Evolutionary conservation across 2,113 vertebrate genomes (phyloP).

Genomic region (Phalacrocorax pelagicus): DNA sequence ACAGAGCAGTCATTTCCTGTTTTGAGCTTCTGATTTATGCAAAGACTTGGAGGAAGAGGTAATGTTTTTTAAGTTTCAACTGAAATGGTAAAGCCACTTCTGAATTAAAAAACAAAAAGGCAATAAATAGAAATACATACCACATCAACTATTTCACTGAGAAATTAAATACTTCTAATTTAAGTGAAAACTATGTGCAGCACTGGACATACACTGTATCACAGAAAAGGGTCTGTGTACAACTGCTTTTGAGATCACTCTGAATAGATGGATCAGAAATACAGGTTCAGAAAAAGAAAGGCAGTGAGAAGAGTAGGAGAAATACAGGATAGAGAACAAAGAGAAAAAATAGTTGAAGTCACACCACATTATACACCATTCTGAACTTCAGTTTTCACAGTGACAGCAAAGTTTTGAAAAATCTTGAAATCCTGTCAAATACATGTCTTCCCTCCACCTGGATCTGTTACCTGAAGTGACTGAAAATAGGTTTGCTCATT

Average conservation of each 20-base stretch:
- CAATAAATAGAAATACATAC: no score
- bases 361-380: background rate
- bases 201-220: background rate
- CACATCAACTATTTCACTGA: no score
- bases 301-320: background rate
- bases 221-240: background rate
- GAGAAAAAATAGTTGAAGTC: background rate
- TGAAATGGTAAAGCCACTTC: no score
- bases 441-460: background rate
- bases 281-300: background rate
- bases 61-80: no score
- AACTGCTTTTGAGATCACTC: background rate
- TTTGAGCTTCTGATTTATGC: no score
- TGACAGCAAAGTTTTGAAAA: background rate
- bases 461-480: background rate
- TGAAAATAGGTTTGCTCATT: background rate
- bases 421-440: background rate
- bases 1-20: no score
- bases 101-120: no score
- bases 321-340: background rate
- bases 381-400: background rate
- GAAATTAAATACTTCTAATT: no score
- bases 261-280: background rate
- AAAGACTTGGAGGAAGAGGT: no score
- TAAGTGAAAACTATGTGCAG: background rate